phyloP scores from a whole-genome alignment of 2,113 vertebrate genomes.

The Podilymbus podiceps region DNA sequence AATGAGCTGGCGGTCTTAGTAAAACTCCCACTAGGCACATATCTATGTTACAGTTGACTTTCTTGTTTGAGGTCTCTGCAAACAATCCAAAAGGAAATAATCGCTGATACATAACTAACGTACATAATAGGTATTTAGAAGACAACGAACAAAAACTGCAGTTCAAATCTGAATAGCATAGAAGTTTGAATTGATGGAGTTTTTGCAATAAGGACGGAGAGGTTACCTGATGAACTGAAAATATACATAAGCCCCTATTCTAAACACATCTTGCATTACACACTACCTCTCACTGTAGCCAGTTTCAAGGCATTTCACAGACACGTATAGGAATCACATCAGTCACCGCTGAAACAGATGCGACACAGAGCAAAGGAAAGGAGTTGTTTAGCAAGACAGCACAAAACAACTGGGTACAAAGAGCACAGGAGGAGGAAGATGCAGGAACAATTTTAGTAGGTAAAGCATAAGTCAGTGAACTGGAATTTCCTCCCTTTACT shows the following conservation, averaged over 20 bases:
- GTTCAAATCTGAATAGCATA: background rate
- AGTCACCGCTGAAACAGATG: background rate
- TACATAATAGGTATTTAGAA: background rate
- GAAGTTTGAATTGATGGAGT: background rate
- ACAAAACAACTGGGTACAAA: background rate
- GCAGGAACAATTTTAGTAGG: background rate
- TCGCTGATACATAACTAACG: background rate
- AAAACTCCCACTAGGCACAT: background rate
- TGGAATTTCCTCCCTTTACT: background rate
- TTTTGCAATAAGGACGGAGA: background rate
- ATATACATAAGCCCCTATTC: background rate
- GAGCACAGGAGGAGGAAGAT: background rate
- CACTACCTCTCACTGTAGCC: background rate
- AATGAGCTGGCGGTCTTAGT: background rate
- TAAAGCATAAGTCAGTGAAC: background rate
- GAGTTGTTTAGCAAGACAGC: background rate
- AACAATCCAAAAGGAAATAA: background rate
- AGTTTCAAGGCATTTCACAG: background rate
- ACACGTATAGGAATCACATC: background rate
- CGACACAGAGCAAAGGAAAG: background rate
- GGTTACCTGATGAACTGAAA: background rate
- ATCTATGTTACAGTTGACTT: background rate
- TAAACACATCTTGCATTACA: background rate
- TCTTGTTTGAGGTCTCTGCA: background rate
- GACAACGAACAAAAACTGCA: background rate